A percentile compares a stretch with the other conserved stretches of the same genome.
These are phyloP conservation scores for Ficedula albicollis DNA, from an alignment of 2,797 vertebrate genomes.

Conservation along the genomic window DNA sequence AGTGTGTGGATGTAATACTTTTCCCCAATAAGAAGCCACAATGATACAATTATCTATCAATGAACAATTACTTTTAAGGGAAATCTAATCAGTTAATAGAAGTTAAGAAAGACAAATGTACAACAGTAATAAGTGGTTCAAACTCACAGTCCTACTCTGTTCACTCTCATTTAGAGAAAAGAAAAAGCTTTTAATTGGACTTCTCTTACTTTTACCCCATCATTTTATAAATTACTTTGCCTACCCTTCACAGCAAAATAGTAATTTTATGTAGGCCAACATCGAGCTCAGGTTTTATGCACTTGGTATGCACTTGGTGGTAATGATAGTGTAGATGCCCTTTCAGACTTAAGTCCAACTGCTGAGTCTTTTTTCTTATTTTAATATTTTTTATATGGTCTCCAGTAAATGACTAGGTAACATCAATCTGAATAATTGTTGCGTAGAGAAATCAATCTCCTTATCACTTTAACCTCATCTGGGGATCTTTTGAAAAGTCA, in stretches of 20 bases:
- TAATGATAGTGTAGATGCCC: constrained; percentile 77
- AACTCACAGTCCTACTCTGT: constrained; percentile 31
- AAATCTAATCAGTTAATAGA: constrained; percentile 69
- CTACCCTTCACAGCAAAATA: constrained; percentile 79
- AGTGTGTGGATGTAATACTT: constrained; percentile 56
- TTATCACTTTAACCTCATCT: constrained; percentile 60
- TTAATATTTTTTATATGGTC: constrained; percentile 65
- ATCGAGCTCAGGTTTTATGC: constrained; percentile 69
- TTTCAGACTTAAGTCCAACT: constrained; percentile 75
- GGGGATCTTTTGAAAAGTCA: constrained; percentile 45
- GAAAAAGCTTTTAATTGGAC: constrained; percentile 65
- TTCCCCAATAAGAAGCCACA: constrained; percentile 59
- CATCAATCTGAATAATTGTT: constrained; percentile 71
- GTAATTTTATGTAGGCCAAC: constrained; percentile 80
- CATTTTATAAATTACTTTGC: constrained; percentile 80
- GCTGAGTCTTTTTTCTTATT: constrained; percentile 60
- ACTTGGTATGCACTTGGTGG: constrained; percentile 68
- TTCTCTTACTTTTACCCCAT: constrained; percentile 73
- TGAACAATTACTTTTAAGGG: constrained; percentile 59
- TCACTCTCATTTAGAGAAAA: constrained; percentile 59
- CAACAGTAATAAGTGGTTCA: constrained; percentile 69
- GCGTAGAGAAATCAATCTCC: constrained; percentile 64
- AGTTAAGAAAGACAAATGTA: constrained; percentile 71
- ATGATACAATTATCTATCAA: constrained; percentile 62
- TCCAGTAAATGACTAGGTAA: constrained; percentile 66